These are phyloP conservation scores for Luperina nickerlii DNA, from an alignment of 2,888 invertebrate genomes.

Conservation along the genomic window DNA sequence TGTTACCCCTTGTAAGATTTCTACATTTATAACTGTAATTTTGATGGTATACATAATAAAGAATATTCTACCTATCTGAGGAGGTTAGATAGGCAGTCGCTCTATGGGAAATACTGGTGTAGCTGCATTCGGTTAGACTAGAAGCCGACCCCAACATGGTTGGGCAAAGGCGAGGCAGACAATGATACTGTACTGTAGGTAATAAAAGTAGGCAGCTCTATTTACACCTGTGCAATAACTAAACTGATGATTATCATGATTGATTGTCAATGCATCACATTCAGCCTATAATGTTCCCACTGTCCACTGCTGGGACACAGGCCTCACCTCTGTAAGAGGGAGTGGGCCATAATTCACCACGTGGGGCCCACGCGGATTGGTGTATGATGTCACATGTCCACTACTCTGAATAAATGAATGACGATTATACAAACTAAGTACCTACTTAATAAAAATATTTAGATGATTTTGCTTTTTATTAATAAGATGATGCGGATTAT, in stretches of 20 bases:
- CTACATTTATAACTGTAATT: too few species aligned
- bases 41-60: too few species aligned
- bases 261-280: too few species aligned
- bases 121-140: background rate
- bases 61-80: too few species aligned
- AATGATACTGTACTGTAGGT: background rate
- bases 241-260: background rate
- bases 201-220: background rate
- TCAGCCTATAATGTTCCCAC: too few species aligned
- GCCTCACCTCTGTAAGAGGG: too few species aligned
- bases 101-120: background rate
- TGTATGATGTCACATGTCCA: background rate
- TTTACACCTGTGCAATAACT: background rate
- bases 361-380: too few species aligned
- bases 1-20: too few species aligned
- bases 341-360: too few species aligned
- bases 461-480: background rate
- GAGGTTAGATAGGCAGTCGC: background rate
- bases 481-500: background rate
- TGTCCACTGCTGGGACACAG: too few species aligned
- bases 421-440: background rate
- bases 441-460: background rate
- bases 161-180: background rate
- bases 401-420: background rate
- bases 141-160: background rate